Conservation (phyloP, 1,140 invertebrate species). For the Drosophila prosaltans region DNA sequence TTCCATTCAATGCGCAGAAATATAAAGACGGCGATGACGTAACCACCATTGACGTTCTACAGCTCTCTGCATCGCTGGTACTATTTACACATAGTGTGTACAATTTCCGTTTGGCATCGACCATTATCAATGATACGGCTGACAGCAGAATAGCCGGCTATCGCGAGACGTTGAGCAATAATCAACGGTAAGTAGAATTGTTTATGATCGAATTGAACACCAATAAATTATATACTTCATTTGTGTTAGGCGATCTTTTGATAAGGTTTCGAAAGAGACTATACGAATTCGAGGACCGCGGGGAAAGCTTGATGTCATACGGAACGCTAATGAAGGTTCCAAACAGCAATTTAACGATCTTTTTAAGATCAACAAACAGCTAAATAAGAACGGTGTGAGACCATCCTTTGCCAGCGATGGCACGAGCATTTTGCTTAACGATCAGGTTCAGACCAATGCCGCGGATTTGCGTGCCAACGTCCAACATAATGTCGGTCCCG, state of each 20-base stretch:
- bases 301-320: slow-evolving; percentile 73
- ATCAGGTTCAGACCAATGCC: slow-evolving; percentile 46
- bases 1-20: slow-evolving; percentile 41
- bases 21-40: slow-evolving; percentile 60
- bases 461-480: slow-evolving; percentile 59
- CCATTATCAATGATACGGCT: slow-evolving; percentile 57
- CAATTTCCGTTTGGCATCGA: slow-evolving; percentile 70
- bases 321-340: slow-evolving; percentile 67
- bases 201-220: neutral
- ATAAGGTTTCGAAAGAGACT: slow-evolving; percentile 70
- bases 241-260: slow-evolving; percentile 55
- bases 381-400: slow-evolving; percentile 57
- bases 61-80: slow-evolving; percentile 66
- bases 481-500: slow-evolving; percentile 61
- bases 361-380: slow-evolving; percentile 67
- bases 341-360: slow-evolving; percentile 73
- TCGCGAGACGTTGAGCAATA: slow-evolving; percentile 60
- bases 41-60: slow-evolving; percentile 55
- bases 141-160: slow-evolving; percentile 41
- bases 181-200: slow-evolving; percentile 42
- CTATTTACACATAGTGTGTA: slow-evolving; percentile 65
- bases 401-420: slow-evolving; percentile 50
- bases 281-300: slow-evolving; percentile 47
- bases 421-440: slow-evolving; percentile 53
- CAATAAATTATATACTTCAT: neutral